Percentiles rank a stretch among this genome's conserved stretches.
Conservation (phyloP, 2,888 invertebrate species). For the Rhodophaea formosa region DNA sequence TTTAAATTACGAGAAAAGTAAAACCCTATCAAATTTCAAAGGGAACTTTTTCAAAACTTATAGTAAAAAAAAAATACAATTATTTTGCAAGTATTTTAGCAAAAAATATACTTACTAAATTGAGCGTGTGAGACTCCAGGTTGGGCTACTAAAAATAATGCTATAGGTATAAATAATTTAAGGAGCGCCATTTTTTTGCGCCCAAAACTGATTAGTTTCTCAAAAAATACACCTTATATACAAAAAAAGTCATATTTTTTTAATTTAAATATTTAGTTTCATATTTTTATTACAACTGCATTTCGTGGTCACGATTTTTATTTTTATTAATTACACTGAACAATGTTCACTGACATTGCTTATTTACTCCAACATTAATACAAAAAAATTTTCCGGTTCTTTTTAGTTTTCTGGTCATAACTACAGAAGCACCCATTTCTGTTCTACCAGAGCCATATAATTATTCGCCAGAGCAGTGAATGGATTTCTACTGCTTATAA, state of each 20-base stretch:
- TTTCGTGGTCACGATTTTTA: constrained; percentile 5
- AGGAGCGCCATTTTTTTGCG: background rate
- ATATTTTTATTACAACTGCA: background rate
- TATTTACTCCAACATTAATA: too few relatives aligned
- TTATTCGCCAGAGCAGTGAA: too few relatives aligned
- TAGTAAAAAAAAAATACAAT: too few relatives aligned
- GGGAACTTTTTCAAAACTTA: too few relatives aligned
- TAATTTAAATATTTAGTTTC: background rate
- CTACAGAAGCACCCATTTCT: too few relatives aligned
- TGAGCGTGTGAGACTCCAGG: background rate
- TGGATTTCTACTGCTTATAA: too few relatives aligned
- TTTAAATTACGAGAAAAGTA: too few relatives aligned
- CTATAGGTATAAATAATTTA: background rate
- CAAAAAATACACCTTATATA: background rate
- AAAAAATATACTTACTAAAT: background rate
- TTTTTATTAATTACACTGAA: background rate
- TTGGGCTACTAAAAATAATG: background rate
- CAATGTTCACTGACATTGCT: too few relatives aligned
- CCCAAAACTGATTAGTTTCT: background rate
- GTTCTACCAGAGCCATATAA: too few relatives aligned
- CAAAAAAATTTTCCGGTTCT: too few relatives aligned
- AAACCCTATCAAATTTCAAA: too few relatives aligned
- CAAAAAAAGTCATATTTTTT: background rate
- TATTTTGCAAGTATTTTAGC: background rate
- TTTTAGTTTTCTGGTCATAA: too few relatives aligned